These are phyloP conservation scores for Acanthosoma haemorrhoidale DNA, from an alignment of 2,888 invertebrate genomes.

Conservation along the genomic window DNA sequence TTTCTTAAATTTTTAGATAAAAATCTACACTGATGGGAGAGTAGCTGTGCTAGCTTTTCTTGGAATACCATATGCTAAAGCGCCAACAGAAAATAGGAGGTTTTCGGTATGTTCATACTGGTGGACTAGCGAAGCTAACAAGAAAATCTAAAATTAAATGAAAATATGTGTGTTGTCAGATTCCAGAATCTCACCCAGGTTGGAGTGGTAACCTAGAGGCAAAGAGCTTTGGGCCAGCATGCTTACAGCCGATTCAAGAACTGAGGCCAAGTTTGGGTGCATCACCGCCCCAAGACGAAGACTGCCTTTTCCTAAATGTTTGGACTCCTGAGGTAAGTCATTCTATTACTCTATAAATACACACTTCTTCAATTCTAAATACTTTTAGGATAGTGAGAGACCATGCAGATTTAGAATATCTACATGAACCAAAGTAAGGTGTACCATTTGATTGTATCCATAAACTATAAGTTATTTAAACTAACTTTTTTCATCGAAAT, in stretches of 20 bases:
- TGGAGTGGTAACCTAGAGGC: constrained; percentile 67
- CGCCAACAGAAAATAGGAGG: constrained; percentile 66
- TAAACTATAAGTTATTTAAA: too few relatives aligned
- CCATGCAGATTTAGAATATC: too few relatives aligned
- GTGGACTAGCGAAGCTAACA: not conserved
- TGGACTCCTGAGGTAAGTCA: constrained; percentile 73
- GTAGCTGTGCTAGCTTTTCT: constrained; percentile 63
- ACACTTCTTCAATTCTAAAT: too few relatives aligned
- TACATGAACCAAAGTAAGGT: too few relatives aligned
- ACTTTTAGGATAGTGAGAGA: too few relatives aligned
- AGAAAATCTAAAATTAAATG: not conserved
- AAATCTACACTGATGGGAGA: constrained; percentile 59
- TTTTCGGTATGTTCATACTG: constrained; percentile 58
- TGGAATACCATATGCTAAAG: constrained; percentile 75
- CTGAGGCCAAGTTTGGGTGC: constrained; percentile 46
- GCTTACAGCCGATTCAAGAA: constrained; percentile 53
- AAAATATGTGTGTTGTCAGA: constrained; percentile 47
- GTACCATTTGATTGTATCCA: too few relatives aligned
- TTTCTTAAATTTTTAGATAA: constrained; percentile 60
- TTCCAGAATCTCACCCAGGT: constrained; percentile 64
- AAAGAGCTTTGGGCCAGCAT: constrained; percentile 62
- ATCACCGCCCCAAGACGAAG: constrained; percentile 56
- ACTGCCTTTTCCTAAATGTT: constrained; percentile 85
- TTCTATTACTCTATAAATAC: too few relatives aligned
- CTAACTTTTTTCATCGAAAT: too few relatives aligned